phyloP scores from a whole-genome alignment of 2,888 invertebrate genomes.

The Leucania comma region DNA sequence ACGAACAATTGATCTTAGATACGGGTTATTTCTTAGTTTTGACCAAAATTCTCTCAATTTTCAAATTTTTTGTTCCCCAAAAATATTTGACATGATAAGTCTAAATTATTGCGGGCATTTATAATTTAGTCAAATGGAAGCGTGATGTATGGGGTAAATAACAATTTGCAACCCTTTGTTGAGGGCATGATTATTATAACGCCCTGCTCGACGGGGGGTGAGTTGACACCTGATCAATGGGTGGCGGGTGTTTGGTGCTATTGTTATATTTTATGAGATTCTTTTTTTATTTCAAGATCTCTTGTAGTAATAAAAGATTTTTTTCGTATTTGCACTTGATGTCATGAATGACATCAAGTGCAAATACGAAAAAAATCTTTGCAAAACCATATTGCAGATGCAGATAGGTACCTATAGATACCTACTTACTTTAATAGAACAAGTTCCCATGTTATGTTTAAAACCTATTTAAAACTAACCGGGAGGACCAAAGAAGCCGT shows the following conservation, averaged over 20 bases:
- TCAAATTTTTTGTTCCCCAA: slow-evolving; percentile 10
- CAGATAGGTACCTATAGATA: background rate
- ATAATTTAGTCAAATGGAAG: slow-evolving; percentile 83
- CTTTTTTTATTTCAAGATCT: slow-evolving; percentile 55
- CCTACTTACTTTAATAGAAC: background rate
- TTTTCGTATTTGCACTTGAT: slow-evolving; percentile 18
- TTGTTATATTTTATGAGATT: slow-evolving; percentile 63
- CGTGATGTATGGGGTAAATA: slow-evolving; percentile 88
- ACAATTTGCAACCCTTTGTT: slow-evolving; percentile 89
- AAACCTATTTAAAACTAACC: background rate
- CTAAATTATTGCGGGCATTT: slow-evolving; percentile 87
- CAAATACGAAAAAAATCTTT: slow-evolving; percentile 18
- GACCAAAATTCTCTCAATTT: background rate
- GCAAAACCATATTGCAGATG: too few relatives aligned
- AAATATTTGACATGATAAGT: slow-evolving; percentile 81
- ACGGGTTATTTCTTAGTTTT: background rate
- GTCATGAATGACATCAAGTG: slow-evolving; percentile 8
- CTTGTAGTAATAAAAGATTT: slow-evolving; percentile 25
- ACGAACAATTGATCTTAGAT: background rate
- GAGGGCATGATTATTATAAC: slow-evolving; percentile 79
- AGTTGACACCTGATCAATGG: slow-evolving; percentile 85
- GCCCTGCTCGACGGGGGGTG: slow-evolving; percentile 70
- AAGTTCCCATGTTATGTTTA: background rate
- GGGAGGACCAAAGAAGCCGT: background rate
- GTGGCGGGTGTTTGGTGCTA: slow-evolving; percentile 66